Base-by-base conservation (phyloP, 2,113 vertebrate genomes). In the Nansenia antarctica region DNA sequence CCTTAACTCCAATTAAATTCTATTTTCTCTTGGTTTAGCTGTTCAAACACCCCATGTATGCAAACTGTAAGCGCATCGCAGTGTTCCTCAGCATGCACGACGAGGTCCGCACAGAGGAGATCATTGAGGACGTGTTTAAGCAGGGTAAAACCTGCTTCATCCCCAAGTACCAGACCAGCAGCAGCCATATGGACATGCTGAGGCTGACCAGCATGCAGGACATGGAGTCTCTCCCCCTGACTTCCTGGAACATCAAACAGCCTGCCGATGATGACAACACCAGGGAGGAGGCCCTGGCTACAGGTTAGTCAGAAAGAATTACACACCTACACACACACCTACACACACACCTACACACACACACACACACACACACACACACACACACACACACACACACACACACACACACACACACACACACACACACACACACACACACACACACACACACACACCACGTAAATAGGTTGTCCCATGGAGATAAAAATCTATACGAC, bases 151-250 rank as follows among this genome's bases (percentile, higher is more conserved):
- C 87, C 73, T 98, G 96, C 84, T 99, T 98, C 72, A 94, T 99
- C 73, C 97, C 97, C 5, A 92, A 86, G 63, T 98, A 98, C 76
- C 88, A 85, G 37, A 72, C 79, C 52, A 66, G 3, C 61, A 93
- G 93, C 85, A 94, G 30, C 67, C 94, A 94, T 62, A 98, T 99
- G 97, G 96, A 99, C 82, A 98, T 99, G 97, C 69, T 99, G 67
- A 91, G 86, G 53, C 79, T 99, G 2, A 65, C 37, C 3, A 93
- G 93, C 15, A 59, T 88, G 22, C 90, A 94, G 67, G 96, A 98
- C 74, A 90, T 97, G 39, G 82, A 90, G 20, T 85, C 65, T 0
- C 92, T 99, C 73, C 91, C 94, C 15, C 78, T 93, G 74, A 98
- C 96, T 0, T 90, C 95, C 64, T 99, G 97, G 97, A 95, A 96